Base-by-base conservation (phyloP, 2,888 invertebrate genomes). In the Andrena trimmerana region DNA sequence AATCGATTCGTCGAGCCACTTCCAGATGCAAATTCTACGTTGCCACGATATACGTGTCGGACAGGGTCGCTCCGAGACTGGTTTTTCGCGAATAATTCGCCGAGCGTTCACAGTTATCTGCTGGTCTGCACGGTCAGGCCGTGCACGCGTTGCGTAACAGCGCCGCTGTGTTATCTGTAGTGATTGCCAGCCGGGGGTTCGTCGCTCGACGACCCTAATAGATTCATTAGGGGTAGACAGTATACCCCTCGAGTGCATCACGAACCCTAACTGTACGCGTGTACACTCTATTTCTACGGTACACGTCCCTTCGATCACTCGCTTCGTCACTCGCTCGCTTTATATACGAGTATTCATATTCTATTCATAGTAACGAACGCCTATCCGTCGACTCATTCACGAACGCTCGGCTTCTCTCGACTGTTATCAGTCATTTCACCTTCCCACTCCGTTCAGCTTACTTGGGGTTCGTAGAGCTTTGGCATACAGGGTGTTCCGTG, bases 141-240 rank as follows among this genome's bases (percentile, higher is more conserved):
- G 71, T 85, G 87, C 83, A 81, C 62, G 81, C 78, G 86, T 86
- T 81, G 74, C 62, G 83, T 83, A 85, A 83, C 86, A 83, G 85
- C 79, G 84, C 42, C 81, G 82, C 77, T 84, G 83, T 85, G 90
- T 90, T 88, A 88, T 90, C 90, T 77, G 86, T 81, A 85, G 90
- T 90, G 92, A 92, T 92, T 91, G 90, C 88, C 83, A 79, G 83
- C 69, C 85, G 72, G 84, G 84, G 84, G 86, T 13, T 82, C 85
- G 89, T 86, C 88, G 87, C 85, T 90, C 89, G 86, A 76, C 80
- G 73, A 76, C 90, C 87, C 90, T 92, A 92, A 92, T 92, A 91
- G 91, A 92, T 92, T 92, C 91, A 92, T 92, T 92, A 92, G 90
- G 88, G 90, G 89, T 88, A 88, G 89, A 83, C 86, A 75, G 85